phyloP scores from a whole-genome alignment of 2,888 invertebrate species.

The Microctonus brassicae region DNA sequence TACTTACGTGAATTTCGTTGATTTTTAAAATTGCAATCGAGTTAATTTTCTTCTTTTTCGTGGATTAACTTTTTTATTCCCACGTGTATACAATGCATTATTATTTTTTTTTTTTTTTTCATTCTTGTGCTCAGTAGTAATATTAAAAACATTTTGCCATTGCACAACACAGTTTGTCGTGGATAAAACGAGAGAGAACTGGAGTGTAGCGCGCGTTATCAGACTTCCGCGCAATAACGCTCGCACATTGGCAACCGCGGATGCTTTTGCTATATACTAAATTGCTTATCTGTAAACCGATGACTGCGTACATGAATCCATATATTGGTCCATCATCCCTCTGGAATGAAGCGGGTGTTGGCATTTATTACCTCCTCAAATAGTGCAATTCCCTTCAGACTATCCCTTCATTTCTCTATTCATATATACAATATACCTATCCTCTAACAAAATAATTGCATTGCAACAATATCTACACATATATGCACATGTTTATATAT shows the following conservation, averaged over 20 bases:
- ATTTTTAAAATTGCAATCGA: neutral
- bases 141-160: neutral
- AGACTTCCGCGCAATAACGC: conserved; percentile 53
- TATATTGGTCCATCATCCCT: neutral
- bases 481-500: no score
- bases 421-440: neutral
- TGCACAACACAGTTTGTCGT: neutral
- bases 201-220: conserved; percentile 46
- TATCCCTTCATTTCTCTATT: neutral
- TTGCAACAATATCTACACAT: no score
- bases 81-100: no score
- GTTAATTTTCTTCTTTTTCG: neutral
- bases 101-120: no score
- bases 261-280: conserved; percentile 33
- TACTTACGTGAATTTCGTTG: neutral
- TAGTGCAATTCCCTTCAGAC: neutral
- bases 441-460: neutral
- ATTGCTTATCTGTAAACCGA: conserved; percentile 38
- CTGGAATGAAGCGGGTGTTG: neutral
- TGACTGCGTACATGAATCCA: conserved; percentile 20
- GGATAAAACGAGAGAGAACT: conserved; percentile 19
- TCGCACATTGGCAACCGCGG: conserved; percentile 35
- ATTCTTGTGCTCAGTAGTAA: neutral
- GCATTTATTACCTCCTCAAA: conserved; percentile 24
- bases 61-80: neutral